These are phyloP conservation scores for Isaurus tuberculatus DNA, from an alignment of 92 coral and sea anemone species.

Conservation along the genomic window DNA sequence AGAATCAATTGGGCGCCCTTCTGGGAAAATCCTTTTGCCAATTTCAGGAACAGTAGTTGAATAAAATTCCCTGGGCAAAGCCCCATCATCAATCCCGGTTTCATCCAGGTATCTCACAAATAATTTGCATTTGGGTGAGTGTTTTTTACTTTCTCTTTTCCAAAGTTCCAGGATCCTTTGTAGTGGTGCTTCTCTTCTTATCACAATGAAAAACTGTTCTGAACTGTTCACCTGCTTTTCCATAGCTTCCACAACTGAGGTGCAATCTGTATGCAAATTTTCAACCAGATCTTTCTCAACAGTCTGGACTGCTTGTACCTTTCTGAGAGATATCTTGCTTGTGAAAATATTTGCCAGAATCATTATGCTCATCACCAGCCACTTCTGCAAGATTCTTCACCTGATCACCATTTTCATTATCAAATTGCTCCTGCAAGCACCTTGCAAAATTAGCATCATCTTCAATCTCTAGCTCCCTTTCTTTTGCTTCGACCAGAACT, in stretches of 20 bases:
- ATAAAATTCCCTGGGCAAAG: conserved; percentile 49
- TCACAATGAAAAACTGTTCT: conserved; percentile 46
- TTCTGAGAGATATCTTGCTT: conserved; percentile 16
- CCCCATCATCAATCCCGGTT: conserved; percentile 47
- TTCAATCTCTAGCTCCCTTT: conserved; percentile 23
- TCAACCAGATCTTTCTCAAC: conserved; percentile 32
- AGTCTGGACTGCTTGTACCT: conserved; percentile 18
- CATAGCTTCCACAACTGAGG: conserved; percentile 51
- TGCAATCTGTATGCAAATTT: conserved; percentile 16
- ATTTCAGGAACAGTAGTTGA: conserved; percentile 31
- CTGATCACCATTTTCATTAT: conserved; percentile 15
- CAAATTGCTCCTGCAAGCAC: conserved; percentile 29
- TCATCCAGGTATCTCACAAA: conserved; percentile 40
- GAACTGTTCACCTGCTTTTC: conserved; percentile 47
- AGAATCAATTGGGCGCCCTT: conserved; percentile 51
- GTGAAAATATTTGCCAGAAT: conserved; percentile 5
- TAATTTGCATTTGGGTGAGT: conserved; percentile 46
- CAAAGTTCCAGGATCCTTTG: conserved; percentile 62
- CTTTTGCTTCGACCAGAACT: conserved; percentile 8
- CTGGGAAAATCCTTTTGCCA: conserved; percentile 43
- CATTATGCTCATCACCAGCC: conserved; percentile 23
- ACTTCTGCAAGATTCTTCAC: conserved; percentile 11
- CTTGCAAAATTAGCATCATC: conserved; percentile 16
- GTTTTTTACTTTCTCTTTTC: conserved; percentile 66
- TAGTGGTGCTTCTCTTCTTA: conserved; percentile 61